Base-by-base conservation (phyloP, 2,797 vertebrate species). In the Takifugu rubripes region DNA sequence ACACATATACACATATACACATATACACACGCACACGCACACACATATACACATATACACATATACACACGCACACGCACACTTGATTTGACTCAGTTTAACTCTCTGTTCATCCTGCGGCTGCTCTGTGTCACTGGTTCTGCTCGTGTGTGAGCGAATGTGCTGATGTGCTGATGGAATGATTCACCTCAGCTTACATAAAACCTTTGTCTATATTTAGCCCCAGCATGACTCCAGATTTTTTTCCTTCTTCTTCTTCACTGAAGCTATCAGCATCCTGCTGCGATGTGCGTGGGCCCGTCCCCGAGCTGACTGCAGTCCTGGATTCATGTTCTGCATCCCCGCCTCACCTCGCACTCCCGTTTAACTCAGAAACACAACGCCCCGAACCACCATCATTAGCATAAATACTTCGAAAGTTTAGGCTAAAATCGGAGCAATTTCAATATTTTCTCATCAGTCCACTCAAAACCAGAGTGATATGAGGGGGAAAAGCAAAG, bases 121-220 rank as follows among this genome's bases (percentile, higher is more conserved):
- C 81, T 83, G 74, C 71, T 57, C 59, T 45, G 6, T 77, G 74
- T 78, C 81, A 84, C 65, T 70, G 54, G 49, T 48, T 45, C 56
- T 44, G 24, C 48, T 59, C 68, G 56, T 72, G 44, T 21, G 73
- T 59, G 69, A 73, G 73, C 71, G 74, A 76, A 84, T 78, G 79
- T 61, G 74, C 73, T 68, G 81, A 83, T 80, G 80, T 82, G 87
- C 78, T 79, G 78, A 79, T 70, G 49, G 77, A 87, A 79, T 92
- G 90, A 92, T 90, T 92, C 91, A 91, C 87, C 88, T 87, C 78
- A 70, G 83, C 90, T 91, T 92, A 91, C 86, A 90, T 92, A 92
- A 91, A 92, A 86, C 82, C 78, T 74, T 74, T 78, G 81, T 90
- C 90, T 92, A 92, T 88, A 90, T 92, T 90, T 92, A 92, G 90